A percentile compares a stretch with the other conserved stretches of the same genome.
Evolutionary conservation across 2,888 invertebrate genomes (phyloP).

Genomic region (Metopia argyrocephala): DNA sequence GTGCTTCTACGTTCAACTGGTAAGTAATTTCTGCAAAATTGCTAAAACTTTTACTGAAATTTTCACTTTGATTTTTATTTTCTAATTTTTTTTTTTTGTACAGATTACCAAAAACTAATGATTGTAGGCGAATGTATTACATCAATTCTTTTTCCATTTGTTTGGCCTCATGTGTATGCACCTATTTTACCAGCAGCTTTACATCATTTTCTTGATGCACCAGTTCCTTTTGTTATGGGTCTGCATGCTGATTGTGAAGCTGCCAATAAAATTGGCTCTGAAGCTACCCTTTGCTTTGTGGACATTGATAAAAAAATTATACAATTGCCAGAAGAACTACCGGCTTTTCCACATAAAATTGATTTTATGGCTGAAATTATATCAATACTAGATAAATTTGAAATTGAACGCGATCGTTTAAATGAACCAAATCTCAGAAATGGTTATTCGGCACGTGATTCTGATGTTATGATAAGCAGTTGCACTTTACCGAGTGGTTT

Average conservation of each 20-base stretch:
- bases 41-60: neutral
- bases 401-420: constrained; percentile 79
- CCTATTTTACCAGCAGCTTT: constrained; percentile 97
- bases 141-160: constrained; percentile 93
- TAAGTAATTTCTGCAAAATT: constrained; percentile 75
- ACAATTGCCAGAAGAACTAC: constrained; percentile 96
- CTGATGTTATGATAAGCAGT: constrained; percentile 88
- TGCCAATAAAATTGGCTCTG: constrained; percentile 84
- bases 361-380: constrained; percentile 92
- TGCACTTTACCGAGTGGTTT: constrained; percentile 85
- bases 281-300: constrained; percentile 95
- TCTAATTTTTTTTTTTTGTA: constrained; percentile 69
- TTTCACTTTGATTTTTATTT: no score
- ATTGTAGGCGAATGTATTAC: constrained; percentile 96
- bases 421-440: constrained; percentile 73
- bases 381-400: constrained; percentile 85
- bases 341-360: constrained; percentile 92
- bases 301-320: constrained; percentile 96
- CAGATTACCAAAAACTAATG: constrained; percentile 97
- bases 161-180: constrained; percentile 99
- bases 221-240: constrained; percentile 99
- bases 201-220: constrained; percentile 98
- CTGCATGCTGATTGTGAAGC: constrained; percentile 82
- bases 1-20: constrained; percentile 95
- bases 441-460: constrained; percentile 70